These are phyloP conservation scores for Vidua chalybeata DNA, from an alignment of 2,113 vertebrate genomes.

Conservation along the genomic window DNA sequence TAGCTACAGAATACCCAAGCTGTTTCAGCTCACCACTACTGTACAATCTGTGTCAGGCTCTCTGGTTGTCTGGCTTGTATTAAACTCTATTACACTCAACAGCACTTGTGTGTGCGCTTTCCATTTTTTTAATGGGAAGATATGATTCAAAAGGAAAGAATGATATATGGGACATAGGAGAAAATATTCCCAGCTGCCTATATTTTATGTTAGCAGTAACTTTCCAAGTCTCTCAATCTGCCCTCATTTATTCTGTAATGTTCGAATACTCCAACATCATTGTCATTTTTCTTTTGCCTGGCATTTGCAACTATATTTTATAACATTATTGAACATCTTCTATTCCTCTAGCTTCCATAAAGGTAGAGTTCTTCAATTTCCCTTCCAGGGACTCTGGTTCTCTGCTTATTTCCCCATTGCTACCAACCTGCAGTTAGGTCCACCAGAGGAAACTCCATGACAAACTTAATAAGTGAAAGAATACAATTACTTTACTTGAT, in stretches of 20 bases:
- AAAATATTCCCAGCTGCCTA: background rate
- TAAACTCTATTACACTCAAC: background rate
- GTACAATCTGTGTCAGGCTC: background rate
- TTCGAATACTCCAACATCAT: background rate
- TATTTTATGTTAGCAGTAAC: background rate
- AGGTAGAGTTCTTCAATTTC: background rate
- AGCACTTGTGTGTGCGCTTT: background rate
- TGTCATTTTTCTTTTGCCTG: background rate
- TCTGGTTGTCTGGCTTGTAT: background rate
- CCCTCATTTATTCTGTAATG: background rate
- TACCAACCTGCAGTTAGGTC: background rate
- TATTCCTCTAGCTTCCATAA: background rate
- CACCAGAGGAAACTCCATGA: background rate
- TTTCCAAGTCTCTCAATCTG: background rate
- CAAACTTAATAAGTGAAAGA: background rate
- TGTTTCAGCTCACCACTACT: background rate
- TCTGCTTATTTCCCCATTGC: background rate
- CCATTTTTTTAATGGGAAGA: background rate
- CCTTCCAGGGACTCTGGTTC: background rate
- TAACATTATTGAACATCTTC: background rate
- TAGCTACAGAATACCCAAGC: background rate
- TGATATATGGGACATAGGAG: background rate
- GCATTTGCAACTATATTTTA: background rate
- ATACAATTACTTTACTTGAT: background rate
- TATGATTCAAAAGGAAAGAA: background rate